Evolutionary conservation across 2,888 invertebrate species (phyloP), one percentile per base, ranked within the genome.

Genomic region (Melangyna quadrimaculata): DNA sequence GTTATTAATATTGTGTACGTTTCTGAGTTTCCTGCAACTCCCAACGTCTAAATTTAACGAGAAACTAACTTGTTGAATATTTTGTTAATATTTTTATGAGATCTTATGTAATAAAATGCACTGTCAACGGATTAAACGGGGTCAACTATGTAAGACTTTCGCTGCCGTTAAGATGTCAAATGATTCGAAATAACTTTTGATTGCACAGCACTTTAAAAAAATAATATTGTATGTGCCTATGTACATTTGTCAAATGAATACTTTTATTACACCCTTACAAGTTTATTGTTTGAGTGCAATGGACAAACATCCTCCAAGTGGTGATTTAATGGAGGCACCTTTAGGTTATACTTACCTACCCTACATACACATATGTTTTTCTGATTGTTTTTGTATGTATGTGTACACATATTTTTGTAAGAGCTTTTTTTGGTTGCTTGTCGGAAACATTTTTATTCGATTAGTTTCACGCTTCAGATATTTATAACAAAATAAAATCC

Each of bases 391-490:
- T n/a, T n/a, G n/a, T n/a, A n/a, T n/a, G 1, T 19, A 40, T n/a
- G 2, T n/a, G 9, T 9, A 61, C 24, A 10, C 17, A 37, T 63
- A 40, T 35, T 55, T 45, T 7, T 14, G 19, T 10, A 45, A 74
- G 29, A 70, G 48, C n/a, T 48, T 48, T 65, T 70, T 71, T 74
- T 14, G 22, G 24, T 57, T 29, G 51, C 19, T 51, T 51, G 72
- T 73, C 19, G 27, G n/a, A 10, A 51, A 24, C 67, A 72, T 73
- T 74, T 65, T 51, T 72, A 84, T 84, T 80, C 79, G 84, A 84
- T 84, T 84, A 80, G 75, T 69, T 80, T 84, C 69, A 84, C 84
- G 84, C 80, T 84, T 80, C 80, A 72, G 10, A 69, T 72, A 75
- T 32, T 71, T 61, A n/a, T n/a, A 80, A 61, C 35, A 72, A 80